Base-by-base conservation (phyloP, 1,140 invertebrate genomes). In the Rhagoletis zephyria region DNA sequence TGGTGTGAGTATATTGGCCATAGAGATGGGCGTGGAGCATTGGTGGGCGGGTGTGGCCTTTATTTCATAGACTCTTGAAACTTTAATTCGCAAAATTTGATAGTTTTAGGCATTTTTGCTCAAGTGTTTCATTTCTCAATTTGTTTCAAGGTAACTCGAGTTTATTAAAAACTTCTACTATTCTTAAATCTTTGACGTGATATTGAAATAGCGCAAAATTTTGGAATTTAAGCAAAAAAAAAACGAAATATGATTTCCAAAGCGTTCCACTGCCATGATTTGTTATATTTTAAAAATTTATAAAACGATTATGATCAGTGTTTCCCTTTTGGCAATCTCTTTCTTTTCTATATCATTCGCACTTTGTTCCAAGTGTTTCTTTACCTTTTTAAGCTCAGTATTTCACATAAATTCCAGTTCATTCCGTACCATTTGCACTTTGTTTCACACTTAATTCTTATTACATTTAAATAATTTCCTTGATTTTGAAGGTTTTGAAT, bases 131-230 rank as follows among this genome's bases (percentile, higher is more conserved):
- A 45, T 48, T 64, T 6, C 61, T 3, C 2, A 67, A 42, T 40
- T 16, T 10, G 3, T 67, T 42, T 30, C 12, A 7, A 56, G 61
- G 4, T 63, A 9, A 63, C 16, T 63, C 12, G 51, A 56, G 51
- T 10, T 56, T 10, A 56, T 7, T 56, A 56, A 56, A 56, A 2
- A 10, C 51, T 7, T 56, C 10, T 56, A 7, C 10, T 56, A 56
- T 56, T 56, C 10, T 7, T 56, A 10, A 56, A 56, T 10, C 51
- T 7, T 56, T 56, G 67, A 56, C 51, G 51, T 56, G 67, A 74
- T 74, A 74, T 74, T 42, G 42, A 74, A 74, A 74, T 16, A 74
- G n/a, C 67, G 67, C 67, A 74, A 40, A 74, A 74, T 74, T 74
- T 74, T 74, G 45, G 45, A 14, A 74, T 74, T 16, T 74, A 74